Base-by-base conservation (phyloP, 2,888 invertebrate species). In the Himalopsyche anomala region DNA sequence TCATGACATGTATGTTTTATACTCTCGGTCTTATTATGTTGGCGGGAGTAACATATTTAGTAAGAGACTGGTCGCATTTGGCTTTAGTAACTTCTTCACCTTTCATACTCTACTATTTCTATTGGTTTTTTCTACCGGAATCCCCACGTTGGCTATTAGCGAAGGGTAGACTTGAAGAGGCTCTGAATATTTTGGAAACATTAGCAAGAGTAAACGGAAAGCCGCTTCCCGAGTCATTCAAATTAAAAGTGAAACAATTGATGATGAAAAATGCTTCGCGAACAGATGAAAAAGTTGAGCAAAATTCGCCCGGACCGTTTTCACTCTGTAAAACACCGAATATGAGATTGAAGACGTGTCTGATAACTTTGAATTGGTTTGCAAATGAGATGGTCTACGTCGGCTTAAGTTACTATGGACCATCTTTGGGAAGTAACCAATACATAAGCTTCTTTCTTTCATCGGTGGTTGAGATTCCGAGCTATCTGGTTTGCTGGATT, bases 321-420 rank as follows among this genome's bases (percentile, higher is more conserved):
- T 94, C 95, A 81, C 91, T 97, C 17, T 96, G 95, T 90, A 94
- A 95, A 89, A 97, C 98, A 0, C 97, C 98, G 1, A 98, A 98
- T 90, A 97, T 98, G 96, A 93, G 98, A 80, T 92, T 98, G 17
- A 98, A 98, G 91, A 98, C 98, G 0, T 94, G 95, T 89, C 92
- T 98, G 84, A 97, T 98, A 84, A 97, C 97, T 0, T 91, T 97
- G 38, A 97, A 97, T 91, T 98, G 97, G 98, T 98, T 98, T 91
- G 97, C 98, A 82, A 98, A 97, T 89, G 97, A 98, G 90, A 97
- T 97, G 91, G 98, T 98, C 3, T 98, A 98, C 90, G 96, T 98
- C 28, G 98, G 98, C 0, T 93, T 98, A 62, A 98, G 97, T 89
- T 98, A 98, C 90, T 98, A 98, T 90, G 97, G 98, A 0, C 98